These are phyloP conservation scores for Saccopteryx bilineata DNA, from an alignment of 2,113 vertebrate species.

Conservation along the genomic window DNA sequence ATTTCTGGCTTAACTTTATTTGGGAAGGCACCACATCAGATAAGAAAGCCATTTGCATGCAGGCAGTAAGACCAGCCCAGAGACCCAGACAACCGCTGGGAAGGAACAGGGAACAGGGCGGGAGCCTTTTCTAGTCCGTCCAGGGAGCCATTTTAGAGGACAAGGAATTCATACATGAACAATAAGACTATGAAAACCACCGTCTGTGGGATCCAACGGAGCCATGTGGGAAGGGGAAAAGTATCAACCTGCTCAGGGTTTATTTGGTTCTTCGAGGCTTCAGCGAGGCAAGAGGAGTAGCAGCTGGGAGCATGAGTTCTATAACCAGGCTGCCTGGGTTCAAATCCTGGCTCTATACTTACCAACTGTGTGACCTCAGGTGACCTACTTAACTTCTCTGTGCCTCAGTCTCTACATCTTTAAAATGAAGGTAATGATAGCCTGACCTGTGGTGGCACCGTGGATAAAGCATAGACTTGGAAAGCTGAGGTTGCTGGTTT, in stretches of 20 bases:
- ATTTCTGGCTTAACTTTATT: background rate
- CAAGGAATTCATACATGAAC: accelerated
- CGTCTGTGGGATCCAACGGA: background rate
- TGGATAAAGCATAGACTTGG: no score
- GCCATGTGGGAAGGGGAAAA: background rate
- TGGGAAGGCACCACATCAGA: background rate
- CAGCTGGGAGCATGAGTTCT: background rate
- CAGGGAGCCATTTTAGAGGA: background rate
- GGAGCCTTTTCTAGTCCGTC: background rate
- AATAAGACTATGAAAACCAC: background rate
- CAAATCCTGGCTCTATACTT: background rate
- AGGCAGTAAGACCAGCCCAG: background rate
- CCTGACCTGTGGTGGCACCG: no score
- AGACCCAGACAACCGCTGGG: background rate
- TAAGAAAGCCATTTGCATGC: background rate
- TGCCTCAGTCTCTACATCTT: background rate
- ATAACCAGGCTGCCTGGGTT: background rate
- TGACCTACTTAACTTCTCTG: background rate
- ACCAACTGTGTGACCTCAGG: background rate
- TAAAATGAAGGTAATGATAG: background rate
- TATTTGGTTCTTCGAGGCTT: background rate
- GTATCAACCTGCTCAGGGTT: background rate
- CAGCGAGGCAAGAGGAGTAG: background rate
- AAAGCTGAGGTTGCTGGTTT: no score
- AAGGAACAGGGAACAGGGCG: background rate